phyloP scores from a whole-genome alignment of 2,113 vertebrate species.

The Takifugu flavidus region DNA sequence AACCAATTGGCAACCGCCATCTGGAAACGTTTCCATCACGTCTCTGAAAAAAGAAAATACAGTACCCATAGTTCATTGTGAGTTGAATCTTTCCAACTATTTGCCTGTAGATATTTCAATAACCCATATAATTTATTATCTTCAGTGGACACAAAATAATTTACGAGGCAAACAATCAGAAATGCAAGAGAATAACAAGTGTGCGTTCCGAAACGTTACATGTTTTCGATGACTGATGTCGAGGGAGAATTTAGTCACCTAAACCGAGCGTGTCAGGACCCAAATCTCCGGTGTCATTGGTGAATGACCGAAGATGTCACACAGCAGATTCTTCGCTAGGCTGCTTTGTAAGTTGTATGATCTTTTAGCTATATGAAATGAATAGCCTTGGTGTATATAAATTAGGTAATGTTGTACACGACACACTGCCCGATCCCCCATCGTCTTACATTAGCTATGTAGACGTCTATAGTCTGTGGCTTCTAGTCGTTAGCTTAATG shows the following conservation, averaged over 20 bases:
- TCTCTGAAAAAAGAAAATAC: slow-evolving; percentile 27
- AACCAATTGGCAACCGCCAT: too few species aligned
- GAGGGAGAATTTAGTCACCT: slow-evolving; percentile 47
- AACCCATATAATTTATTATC: fast-evolving
- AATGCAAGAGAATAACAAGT: neutral
- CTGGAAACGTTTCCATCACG: too few species aligned
- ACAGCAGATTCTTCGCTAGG: slow-evolving; percentile 73
- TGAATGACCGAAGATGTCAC: slow-evolving; percentile 81
- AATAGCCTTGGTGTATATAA: too few species aligned
- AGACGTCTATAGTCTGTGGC: slow-evolving; percentile 14
- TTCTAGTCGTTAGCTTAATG: slow-evolving; percentile 28
- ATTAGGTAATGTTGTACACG: neutral
- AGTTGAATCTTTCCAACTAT: neutral
- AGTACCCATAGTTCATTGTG: slow-evolving; percentile 47
- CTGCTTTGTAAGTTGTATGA: slow-evolving; percentile 76
- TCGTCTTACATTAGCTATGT: neutral
- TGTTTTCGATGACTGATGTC: neutral
- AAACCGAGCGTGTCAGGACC: slow-evolving; percentile 42
- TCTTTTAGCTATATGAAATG: too few species aligned
- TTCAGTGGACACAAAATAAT: neutral
- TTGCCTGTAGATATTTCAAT: slow-evolving; percentile 18
- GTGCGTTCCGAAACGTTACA: fast-evolving
- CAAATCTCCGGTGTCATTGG: slow-evolving; percentile 76
- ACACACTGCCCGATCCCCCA: fast-evolving
- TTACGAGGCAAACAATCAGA: fast-evolving